Base-by-base conservation (phyloP, 2,797 vertebrate genomes). In the Tiaroga cobitis region DNA sequence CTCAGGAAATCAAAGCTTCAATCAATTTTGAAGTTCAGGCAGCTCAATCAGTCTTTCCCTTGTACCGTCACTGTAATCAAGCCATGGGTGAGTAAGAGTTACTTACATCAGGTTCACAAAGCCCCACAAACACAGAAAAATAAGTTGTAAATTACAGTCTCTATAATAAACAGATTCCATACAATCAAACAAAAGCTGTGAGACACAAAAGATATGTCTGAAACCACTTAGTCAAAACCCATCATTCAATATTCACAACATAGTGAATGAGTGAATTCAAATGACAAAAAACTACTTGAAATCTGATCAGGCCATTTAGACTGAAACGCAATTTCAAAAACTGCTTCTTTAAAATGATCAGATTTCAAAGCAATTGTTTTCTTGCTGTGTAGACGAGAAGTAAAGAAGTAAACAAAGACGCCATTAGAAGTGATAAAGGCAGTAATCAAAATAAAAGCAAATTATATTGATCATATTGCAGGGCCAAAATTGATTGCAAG, bases 21-120 rank as follows among this genome's bases (percentile, higher is more conserved):
- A 79, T 72, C 29, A 84, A 63, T 84, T 21, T 21, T 69, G 3
- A 56, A 75, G 72, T 77, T 78, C 32, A 78, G 34, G n/a, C 26
- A 3, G 21, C 41, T 79, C 75, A 65, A 75, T 75, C 37, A 63
- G 77, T 39, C 72, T 32, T 61, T 76, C 59, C n/a, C 29, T 63
- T 81, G 51, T 65, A 49, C 39, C 78, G 61, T 59, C 74, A 24
- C 34, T n/a, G 39, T 78, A 78, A 78, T 78, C 49, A 65, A 67
- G 54, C 43, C 0, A 4, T 37, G 24, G 19, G 24, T 15, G 9
- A 24, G 46, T 72, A 8, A 15, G 37, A 54, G 32, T 41, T 37
- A 61, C 34, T 61, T 51, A 65, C 51, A 59, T 59, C 32, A 41
- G 63, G 15, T 77, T 87, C 65, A 77, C 29, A 49, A 63, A 74